A percentile compares a stretch with the other conserved stretches of the same genome.
Evolutionary conservation across 1,140 invertebrate species (phyloP).

Genomic region (Anadara kagoshimensis): DNA sequence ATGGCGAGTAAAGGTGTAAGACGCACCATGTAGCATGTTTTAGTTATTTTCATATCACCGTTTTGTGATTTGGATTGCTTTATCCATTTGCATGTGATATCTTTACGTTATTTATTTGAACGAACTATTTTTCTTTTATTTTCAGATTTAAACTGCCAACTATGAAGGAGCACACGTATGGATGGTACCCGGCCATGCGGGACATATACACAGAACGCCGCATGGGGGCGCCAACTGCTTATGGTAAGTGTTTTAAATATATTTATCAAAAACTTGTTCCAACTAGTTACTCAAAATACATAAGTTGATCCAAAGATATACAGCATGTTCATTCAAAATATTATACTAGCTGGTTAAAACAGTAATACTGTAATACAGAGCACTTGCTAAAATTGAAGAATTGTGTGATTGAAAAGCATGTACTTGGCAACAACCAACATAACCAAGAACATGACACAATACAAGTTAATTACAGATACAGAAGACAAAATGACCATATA

Average conservation of each 20-base stretch:
- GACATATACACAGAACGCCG: conserved; percentile 53
- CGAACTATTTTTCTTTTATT: neutral
- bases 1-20: too few species aligned
- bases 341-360: neutral
- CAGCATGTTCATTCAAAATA: neutral
- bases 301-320: neutral
- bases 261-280: neutral
- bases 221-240: conserved; percentile 44
- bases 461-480: too few species aligned
- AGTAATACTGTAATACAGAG: neutral
- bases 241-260: conserved; percentile 40
- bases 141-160: conserved; percentile 32
- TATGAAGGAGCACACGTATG: conserved; percentile 59
- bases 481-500: neutral
- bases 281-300: neutral
- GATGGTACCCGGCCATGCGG: conserved; percentile 57
- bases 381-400: neutral
- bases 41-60: too few species aligned
- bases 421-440: too few species aligned
- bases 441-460: too few species aligned
- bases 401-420: neutral
- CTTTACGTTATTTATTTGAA: too few species aligned
- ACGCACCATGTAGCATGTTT: too few species aligned
- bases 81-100: too few species aligned
- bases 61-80: too few species aligned